phyloP scores from a whole-genome alignment of 2,797 vertebrate genomes.

The Oreortyx pictus region DNA sequence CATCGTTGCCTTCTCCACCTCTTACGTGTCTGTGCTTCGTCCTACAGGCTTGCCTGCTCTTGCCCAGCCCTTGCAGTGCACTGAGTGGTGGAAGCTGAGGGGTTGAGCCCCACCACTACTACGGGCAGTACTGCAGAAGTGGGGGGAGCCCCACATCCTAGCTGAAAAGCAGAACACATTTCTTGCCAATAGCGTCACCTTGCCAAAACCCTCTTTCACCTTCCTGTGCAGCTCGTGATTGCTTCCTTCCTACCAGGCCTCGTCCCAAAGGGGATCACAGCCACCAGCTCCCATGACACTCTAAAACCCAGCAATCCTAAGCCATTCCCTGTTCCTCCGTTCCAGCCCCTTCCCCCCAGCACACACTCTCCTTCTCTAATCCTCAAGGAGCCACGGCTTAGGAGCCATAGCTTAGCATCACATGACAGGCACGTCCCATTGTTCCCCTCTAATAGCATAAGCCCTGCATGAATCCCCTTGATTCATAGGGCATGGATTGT shows the following conservation, averaged over 20 bases:
- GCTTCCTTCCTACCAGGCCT: background rate
- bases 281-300: background rate
- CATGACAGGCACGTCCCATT: accelerated
- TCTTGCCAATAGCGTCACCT: background rate
- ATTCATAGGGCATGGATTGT: background rate
- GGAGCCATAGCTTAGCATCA: background rate
- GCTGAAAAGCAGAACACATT: background rate
- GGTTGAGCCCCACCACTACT: background rate
- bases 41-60: background rate
- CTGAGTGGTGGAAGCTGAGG: background rate
- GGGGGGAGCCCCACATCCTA: accelerated
- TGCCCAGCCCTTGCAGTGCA: background rate
- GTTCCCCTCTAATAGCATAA: slow-evolving; percentile 22
- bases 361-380: background rate
- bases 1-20: background rate
- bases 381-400: background rate
- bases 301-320: background rate
- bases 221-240: accelerated
- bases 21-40: background rate
- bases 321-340: background rate
- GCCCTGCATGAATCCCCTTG: background rate
- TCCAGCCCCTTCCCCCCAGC: background rate
- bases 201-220: background rate
- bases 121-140: background rate
- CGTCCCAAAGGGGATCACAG: background rate